These are phyloP conservation scores for Lithophane leautieri DNA, from an alignment of 2,888 invertebrate genomes.

Conservation along the genomic window DNA sequence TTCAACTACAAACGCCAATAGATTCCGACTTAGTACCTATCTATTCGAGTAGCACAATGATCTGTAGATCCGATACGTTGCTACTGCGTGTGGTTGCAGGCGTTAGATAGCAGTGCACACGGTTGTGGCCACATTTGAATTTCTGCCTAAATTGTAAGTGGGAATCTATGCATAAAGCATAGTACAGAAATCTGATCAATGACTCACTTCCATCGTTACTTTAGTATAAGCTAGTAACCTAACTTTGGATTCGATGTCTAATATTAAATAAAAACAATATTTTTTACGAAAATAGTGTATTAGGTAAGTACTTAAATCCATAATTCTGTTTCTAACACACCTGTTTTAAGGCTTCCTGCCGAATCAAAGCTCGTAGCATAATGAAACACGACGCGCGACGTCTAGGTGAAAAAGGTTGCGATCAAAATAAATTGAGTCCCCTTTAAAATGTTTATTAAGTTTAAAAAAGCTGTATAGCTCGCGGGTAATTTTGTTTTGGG, in stretches of 20 bases:
- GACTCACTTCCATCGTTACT: background rate
- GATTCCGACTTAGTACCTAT: background rate
- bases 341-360: background rate
- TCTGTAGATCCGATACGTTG: constrained; percentile 17
- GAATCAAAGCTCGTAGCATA: constrained; percentile 19
- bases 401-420: constrained; percentile 40
- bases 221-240: background rate
- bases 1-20: constrained; percentile 7
- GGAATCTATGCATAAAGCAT: background rate
- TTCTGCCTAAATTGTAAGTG: constrained; percentile 20
- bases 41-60: constrained; percentile 11
- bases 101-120: constrained; percentile 18
- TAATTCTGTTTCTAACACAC: constrained; percentile 1
- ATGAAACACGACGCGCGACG: constrained; percentile 14
- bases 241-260: background rate
- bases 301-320: background rate
- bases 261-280: background rate
- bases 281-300: background rate
- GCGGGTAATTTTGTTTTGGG: constrained; percentile 59
- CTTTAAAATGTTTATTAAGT: constrained; percentile 45
- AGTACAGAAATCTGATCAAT: background rate
- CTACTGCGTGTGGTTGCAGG: constrained; percentile 24
- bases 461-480: constrained; percentile 62
- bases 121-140: constrained; percentile 15
- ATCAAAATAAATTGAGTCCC: constrained; percentile 37